Evolutionary conservation across 2,113 vertebrate species (phyloP), one percentile per base, ranked within the genome.

Genomic region (Emydocephalus ijimae): DNA sequence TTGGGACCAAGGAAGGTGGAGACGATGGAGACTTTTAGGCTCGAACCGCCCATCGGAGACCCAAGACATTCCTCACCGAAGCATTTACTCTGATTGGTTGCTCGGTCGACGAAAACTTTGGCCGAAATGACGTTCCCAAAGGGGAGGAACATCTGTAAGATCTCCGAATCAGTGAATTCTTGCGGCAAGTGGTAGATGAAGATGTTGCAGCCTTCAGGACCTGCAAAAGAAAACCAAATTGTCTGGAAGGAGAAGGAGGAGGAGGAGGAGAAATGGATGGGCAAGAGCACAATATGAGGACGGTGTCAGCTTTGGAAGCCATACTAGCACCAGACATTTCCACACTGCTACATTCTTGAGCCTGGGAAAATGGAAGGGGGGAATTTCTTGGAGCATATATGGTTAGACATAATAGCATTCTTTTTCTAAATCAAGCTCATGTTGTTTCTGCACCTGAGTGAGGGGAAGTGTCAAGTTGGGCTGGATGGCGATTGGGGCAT

Each of bases 161-260:
- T 98, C 97, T 99, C 99, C 0, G 98, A 98, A 98, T 99, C 99
- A 0, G 98, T 99, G 96, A 99, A 99, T 97, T 99, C 99, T 97
- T 99, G 99, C 94, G 99, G 99, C 98, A 99, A 98, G 98, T 99
- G 99, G 98, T 99, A 99, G 97, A 99, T 99, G 97, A 99, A 99
- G 97, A 99, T 99, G 97, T 99, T 99, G 97, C 99, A 99, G 93
- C 99, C 99, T 61, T 99, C 99, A 50, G 99, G 99, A 97, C 99
- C 99, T 99, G 97, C 55, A 87, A 90, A 89, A 93, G 45, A 87
- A 94, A 90, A 64, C 15, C 74, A 8, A 89, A 93, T n/a, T 9
- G 34, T 24, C n/a, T 6, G 69, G 69, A 34, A 81, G 34, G 57
- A 15, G 85, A 2, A 88, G 20, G 86, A 88, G 20, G 86, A 88